Conservation (phyloP, 1,140 invertebrate genomes). For the Nautilus pompilius region DNA sequence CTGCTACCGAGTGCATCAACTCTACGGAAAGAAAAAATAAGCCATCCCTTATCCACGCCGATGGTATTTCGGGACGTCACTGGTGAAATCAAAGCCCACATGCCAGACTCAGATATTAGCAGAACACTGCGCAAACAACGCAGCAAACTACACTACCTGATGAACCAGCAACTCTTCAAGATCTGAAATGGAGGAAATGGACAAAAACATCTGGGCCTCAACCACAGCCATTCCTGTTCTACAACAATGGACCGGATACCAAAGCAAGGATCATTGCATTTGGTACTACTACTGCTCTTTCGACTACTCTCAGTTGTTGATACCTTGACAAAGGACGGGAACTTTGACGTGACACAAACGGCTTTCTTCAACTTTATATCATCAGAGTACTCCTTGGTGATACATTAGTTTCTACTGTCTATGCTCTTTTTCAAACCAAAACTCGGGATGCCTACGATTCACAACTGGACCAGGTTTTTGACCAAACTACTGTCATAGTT, state of each 20-base stretch:
- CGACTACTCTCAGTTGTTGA: background rate
- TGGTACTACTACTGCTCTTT: background rate
- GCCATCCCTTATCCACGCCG: background rate
- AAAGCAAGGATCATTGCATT: background rate
- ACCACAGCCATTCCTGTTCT: slow-evolving; percentile 3
- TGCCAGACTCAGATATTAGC: background rate
- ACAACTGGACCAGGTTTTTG: slow-evolving; percentile 1
- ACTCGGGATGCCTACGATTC: slow-evolving; percentile 3
- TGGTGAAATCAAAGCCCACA: background rate
- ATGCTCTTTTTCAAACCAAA: slow-evolving; percentile 7
- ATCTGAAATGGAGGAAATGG: slow-evolving; percentile 1
- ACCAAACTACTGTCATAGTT: background rate
- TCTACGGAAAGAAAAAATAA: background rate
- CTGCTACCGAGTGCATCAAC: background rate
- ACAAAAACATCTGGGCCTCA: slow-evolving; percentile 6
- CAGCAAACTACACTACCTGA: background rate
- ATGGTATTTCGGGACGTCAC: background rate
- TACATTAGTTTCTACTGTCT: slow-evolving; percentile 2
- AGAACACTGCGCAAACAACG: background rate
- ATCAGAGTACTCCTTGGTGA: background rate
- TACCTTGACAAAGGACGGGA: background rate
- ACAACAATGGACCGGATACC: slow-evolving; percentile 7
- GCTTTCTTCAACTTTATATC: background rate
- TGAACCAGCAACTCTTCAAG: background rate
- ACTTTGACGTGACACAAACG: background rate